These are phyloP conservation scores for Oophaga sylvatica DNA, from an alignment of 2,797 vertebrate species.

Conservation along the genomic window DNA sequence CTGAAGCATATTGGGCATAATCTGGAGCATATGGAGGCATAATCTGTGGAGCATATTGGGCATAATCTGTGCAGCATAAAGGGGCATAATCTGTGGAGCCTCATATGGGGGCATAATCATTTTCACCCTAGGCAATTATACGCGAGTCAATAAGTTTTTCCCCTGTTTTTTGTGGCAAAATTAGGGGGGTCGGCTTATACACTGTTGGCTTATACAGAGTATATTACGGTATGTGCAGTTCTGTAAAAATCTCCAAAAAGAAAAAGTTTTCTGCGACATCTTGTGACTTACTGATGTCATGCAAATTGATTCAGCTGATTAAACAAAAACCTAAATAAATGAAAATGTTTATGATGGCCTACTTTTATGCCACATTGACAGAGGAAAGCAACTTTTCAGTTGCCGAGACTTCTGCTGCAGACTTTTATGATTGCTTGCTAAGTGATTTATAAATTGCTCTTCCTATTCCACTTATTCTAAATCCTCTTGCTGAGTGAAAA, in stretches of 20 bases:
- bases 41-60: too few relatives aligned
- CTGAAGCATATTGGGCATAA: too few relatives aligned
- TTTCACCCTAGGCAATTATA: too few relatives aligned
- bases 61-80: too few relatives aligned
- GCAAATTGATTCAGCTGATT: background rate
- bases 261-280: slow-evolving; percentile 19
- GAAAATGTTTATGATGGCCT: background rate
- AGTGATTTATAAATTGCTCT: slow-evolving; percentile 14
- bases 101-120: too few relatives aligned
- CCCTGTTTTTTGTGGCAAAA: too few relatives aligned
- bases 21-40: too few relatives aligned
- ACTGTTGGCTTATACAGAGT: too few relatives aligned
- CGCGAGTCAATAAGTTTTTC: too few relatives aligned
- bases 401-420: background rate
- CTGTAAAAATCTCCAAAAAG: background rate
- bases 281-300: slow-evolving; percentile 32
- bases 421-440: background rate
- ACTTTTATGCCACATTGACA: background rate
- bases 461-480: background rate
- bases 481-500: background rate
- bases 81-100: too few relatives aligned
- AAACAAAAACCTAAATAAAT: background rate
- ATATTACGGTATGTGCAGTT: slow-evolving; percentile 32
- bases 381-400: background rate
- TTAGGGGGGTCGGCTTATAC: too few relatives aligned